These are phyloP conservation scores for Drosophila pegasa DNA, from an alignment of 2,888 invertebrate genomes.

Conservation along the genomic window DNA sequence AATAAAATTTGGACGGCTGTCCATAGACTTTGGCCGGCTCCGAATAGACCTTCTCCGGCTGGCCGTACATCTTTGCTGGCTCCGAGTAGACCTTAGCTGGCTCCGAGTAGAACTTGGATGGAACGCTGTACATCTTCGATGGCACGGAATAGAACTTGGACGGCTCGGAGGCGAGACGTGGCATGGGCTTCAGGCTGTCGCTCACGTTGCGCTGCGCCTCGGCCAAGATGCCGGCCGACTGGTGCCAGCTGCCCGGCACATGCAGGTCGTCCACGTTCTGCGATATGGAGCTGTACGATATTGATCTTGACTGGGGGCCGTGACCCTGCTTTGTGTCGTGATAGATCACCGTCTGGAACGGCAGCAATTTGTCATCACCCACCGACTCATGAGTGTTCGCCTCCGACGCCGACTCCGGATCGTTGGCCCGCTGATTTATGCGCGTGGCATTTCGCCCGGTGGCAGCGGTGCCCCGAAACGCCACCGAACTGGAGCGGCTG, in stretches of 20 bases:
- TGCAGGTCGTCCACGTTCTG: slow-evolving; percentile 82
- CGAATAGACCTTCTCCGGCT: slow-evolving; percentile 86
- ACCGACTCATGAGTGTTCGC: slow-evolving; percentile 34
- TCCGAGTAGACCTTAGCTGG: slow-evolving; percentile 86
- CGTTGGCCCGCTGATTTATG: slow-evolving; percentile 45
- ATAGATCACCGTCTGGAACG: slow-evolving; percentile 86
- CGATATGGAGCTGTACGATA: slow-evolving; percentile 86
- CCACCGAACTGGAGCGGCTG: slow-evolving; percentile 57
- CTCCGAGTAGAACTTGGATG: slow-evolving; percentile 86
- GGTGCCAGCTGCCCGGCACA: slow-evolving; percentile 74
- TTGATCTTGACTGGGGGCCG: slow-evolving; percentile 85
- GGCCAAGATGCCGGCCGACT: slow-evolving; percentile 75
- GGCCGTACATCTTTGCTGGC: slow-evolving; percentile 86
- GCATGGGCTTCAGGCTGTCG: slow-evolving; percentile 77
- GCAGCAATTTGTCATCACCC: slow-evolving; percentile 80
- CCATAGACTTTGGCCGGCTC: slow-evolving; percentile 86
- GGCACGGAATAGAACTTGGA: slow-evolving; percentile 86
- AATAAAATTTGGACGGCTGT: slow-evolving; percentile 87
- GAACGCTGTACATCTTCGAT: slow-evolving; percentile 86
- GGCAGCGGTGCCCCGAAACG: slow-evolving; percentile 82
- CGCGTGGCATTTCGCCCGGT: slow-evolving; percentile 42
- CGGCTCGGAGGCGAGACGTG: slow-evolving; percentile 70
- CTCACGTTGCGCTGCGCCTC: slow-evolving; percentile 83
- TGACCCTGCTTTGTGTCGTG: slow-evolving; percentile 84
- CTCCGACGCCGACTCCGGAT: slow-evolving; percentile 23